Evolutionary conservation across 2,113 vertebrate genomes (phyloP), one percentile per base, ranked within the genome.

Genomic region (Sylvilagus bachmani): DNA sequence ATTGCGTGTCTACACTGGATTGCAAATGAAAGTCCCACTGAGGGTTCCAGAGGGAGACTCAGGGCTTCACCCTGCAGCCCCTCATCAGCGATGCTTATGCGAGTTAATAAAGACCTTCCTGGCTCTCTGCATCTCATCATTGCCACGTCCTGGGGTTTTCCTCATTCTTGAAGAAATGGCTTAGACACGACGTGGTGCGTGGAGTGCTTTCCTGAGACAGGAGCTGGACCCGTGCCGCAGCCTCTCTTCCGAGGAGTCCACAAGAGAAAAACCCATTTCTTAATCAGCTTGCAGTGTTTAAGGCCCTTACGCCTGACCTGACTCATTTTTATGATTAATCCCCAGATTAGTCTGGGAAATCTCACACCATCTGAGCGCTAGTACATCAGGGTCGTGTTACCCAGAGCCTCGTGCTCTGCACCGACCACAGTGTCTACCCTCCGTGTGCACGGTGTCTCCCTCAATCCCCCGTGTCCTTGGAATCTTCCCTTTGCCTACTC

Each of bases 21-120:
- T 97, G 85, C 94, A 96, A 96, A 96, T 97, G 90, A 96, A 97
- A 95, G 86, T 87, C 96, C 85, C 93, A 24, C 62, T 74, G 94
- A 81, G 61, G 81, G 86, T 96, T 97, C 91, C 82, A 13, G 87
- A 86, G 95, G 92, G 70, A 97, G 97, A 95, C 90, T 74, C 29
- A 31, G 64, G 25, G 64, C 77, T 94, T 97, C 93, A 89, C 90
- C 71, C 90, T 91, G 64, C 79, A 97, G 58, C 79, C 71, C 86
- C 93, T 97, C 96, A 85, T 82, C 19, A 51, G 88, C 95, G 79
- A 80, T 36, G 97, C 86, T 94, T 87, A 77, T 90, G 95, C 89
- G 94, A 74, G 71, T 95, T 95, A 92, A 94, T 96, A 95, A 96
- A 97, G 92, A 74, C 93, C 86, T 95, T 92, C 86, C 93, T 94